Percentiles rank a stretch among this genome's conserved stretches.
Conservation (phyloP, 1,140 invertebrate species). For the Neuroterus valhalla region DNA sequence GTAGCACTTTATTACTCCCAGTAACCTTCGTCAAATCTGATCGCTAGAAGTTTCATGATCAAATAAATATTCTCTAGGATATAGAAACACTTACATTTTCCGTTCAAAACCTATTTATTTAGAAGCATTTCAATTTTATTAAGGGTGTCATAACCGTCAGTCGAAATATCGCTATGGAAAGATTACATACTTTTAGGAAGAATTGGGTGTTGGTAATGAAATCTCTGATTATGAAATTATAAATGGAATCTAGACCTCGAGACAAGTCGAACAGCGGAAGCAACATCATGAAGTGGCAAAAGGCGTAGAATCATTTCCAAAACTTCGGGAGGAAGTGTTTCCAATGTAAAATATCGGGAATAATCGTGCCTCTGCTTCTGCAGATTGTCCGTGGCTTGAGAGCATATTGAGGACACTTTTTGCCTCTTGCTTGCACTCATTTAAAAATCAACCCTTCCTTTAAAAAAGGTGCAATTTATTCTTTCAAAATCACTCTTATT, state of each 20-base stretch:
- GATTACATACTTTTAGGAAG: no score
- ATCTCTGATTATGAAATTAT: background rate
- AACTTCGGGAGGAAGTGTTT: slow-evolving; percentile 68
- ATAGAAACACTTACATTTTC: no score
- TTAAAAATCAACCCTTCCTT: slow-evolving; percentile 13
- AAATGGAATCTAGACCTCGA: slow-evolving; percentile 60
- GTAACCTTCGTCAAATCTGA: no score
- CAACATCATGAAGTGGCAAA: slow-evolving; percentile 61
- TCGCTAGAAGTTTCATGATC: no score
- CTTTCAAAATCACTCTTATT: background rate
- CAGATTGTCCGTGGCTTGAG: slow-evolving; percentile 3
- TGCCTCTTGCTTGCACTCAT: slow-evolving; percentile 32
- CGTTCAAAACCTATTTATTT: no score
- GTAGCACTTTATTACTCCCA: slow-evolving; percentile 27
- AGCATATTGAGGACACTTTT: slow-evolving; percentile 1
- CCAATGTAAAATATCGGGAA: slow-evolving; percentile 49
- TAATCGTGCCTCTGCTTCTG: slow-evolving; percentile 31
- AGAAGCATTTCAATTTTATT: no score
- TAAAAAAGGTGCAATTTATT: background rate
- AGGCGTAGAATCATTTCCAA: slow-evolving; percentile 66
- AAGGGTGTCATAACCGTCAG: no score
- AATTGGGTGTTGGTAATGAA: background rate
- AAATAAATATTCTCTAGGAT: no score
- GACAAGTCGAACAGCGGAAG: slow-evolving; percentile 63
- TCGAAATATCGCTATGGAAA: no score